phyloP scores from a whole-genome alignment of 2,888 invertebrate genomes.

The Sthenelais limicola region DNA sequence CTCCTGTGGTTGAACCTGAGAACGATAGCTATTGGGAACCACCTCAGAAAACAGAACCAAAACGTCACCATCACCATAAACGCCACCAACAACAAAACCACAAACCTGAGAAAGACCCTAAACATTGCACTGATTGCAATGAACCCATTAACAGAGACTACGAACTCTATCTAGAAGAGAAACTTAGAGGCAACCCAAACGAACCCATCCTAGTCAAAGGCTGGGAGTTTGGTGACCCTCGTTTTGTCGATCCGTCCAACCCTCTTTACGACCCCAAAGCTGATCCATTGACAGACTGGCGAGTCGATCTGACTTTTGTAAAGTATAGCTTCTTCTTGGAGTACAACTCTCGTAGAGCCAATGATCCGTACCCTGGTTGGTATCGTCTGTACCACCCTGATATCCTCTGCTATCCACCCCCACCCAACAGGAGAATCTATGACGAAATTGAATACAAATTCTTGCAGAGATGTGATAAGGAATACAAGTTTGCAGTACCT shows the following conservation, averaged over 20 bases:
- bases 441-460: slow-evolving; percentile 23
- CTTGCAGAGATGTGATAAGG: slow-evolving; percentile 4
- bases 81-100: neutral
- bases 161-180: slow-evolving; percentile 54
- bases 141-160: slow-evolving; percentile 51
- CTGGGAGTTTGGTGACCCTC: slow-evolving; percentile 58
- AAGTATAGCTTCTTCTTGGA: slow-evolving; percentile 55
- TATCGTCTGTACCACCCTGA: slow-evolving; percentile 19
- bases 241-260: slow-evolving; percentile 57
- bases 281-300: slow-evolving; percentile 54
- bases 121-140: neutral
- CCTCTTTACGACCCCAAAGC: slow-evolving; percentile 56
- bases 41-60: neutral
- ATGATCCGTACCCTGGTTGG: neutral
- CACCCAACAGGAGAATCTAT: slow-evolving; percentile 9
- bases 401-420: slow-evolving; percentile 9
- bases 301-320: slow-evolving; percentile 50
- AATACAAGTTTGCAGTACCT: neutral
- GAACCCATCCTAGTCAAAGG: slow-evolving; percentile 54
- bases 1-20: slow-evolving; percentile 49
- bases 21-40: slow-evolving; percentile 59
- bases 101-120: neutral
- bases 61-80: neutral
- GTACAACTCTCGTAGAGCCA: slow-evolving; percentile 41
- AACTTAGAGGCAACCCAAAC: slow-evolving; percentile 50